These are phyloP conservation scores for Sula dactylatra DNA, from an alignment of 2,113 vertebrate genomes.

Conservation along the genomic window DNA sequence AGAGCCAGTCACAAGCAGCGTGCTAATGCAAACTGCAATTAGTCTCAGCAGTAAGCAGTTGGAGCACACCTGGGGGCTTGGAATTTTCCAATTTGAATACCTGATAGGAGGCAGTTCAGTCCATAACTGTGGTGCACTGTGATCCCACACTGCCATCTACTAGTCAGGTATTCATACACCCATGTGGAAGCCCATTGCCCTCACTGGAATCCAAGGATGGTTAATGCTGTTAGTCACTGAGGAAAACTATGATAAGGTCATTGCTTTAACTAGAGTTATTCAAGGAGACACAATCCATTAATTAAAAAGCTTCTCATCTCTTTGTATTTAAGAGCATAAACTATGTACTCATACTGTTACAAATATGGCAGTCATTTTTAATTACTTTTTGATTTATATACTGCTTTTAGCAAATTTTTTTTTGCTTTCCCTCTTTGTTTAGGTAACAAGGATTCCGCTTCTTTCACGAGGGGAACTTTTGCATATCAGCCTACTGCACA, in stretches of 20 bases:
- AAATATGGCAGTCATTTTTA: not conserved
- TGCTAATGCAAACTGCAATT: not conserved
- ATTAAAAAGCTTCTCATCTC: not conserved
- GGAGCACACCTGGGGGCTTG: not conserved
- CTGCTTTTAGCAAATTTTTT: not conserved
- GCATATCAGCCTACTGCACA: not conserved
- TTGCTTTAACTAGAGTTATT: not conserved
- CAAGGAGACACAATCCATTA: not conserved
- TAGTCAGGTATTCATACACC: not conserved
- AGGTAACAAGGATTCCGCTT: not conserved
- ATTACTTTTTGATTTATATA: not conserved
- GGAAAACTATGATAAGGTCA: not conserved
- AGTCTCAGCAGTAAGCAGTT: not conserved
- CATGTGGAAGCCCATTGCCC: rapidly evolving
- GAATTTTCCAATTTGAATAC: not conserved
- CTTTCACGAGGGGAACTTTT: conserved; percentile 12
- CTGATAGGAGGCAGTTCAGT: not conserved
- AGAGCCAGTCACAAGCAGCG: not conserved
- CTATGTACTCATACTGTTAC: not conserved
- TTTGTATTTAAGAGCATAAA: not conserved
- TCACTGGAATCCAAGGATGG: not conserved
- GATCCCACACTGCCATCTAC: not conserved
- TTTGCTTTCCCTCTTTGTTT: not conserved
- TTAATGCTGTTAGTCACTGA: not conserved
- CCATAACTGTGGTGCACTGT: not conserved